These are phyloP conservation scores for Perca flavescens DNA, from an alignment of 2,113 vertebrate species.

Conservation along the genomic window DNA sequence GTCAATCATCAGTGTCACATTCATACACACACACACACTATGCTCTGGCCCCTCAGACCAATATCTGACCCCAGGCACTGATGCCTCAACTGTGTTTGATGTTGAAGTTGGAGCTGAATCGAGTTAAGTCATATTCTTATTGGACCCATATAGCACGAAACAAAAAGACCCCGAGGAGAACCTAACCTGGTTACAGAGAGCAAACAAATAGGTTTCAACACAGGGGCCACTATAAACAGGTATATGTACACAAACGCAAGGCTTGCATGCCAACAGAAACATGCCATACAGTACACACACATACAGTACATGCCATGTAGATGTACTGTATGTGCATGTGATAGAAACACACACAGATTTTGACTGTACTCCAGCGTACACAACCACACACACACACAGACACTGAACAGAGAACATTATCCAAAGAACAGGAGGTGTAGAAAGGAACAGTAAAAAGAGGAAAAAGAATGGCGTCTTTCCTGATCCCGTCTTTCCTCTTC, in stretches of 20 bases:
- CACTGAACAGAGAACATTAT: conserved; percentile 18
- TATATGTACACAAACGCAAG: conserved; percentile 36
- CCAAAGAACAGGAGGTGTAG: too few relatives aligned
- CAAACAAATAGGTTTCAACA: conserved; percentile 54
- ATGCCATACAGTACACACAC: not conserved
- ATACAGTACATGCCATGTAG: not conserved
- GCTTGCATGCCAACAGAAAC: conserved; percentile 20
- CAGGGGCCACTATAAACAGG: conserved; percentile 47
- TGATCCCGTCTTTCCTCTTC: conserved; percentile 32
- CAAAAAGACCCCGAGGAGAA: conserved; percentile 46
- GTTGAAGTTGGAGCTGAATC: conserved; percentile 52
- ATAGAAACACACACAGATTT: conserved; percentile 7
- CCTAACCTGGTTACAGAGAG: conserved; percentile 56
- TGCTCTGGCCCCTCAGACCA: conserved; percentile 30
- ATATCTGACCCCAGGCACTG: conserved; percentile 44
- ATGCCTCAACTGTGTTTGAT: conserved; percentile 34
- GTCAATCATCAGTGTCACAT: conserved; percentile 66
- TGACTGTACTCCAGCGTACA: conserved; percentile 6
- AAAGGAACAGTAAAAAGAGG: conserved; percentile 9
- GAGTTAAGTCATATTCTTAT: conserved; percentile 52
- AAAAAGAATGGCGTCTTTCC: conserved; percentile 21
- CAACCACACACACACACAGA: conserved; percentile 5
- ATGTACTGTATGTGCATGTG: not conserved
- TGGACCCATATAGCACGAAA: conserved; percentile 36
- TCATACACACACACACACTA: conserved; percentile 8